Percentiles rank a stretch among this genome's conserved stretches.
phyloP scores from a whole-genome alignment of 2,797 vertebrate species.

The Parauchenoglanis ngamensis region DNA sequence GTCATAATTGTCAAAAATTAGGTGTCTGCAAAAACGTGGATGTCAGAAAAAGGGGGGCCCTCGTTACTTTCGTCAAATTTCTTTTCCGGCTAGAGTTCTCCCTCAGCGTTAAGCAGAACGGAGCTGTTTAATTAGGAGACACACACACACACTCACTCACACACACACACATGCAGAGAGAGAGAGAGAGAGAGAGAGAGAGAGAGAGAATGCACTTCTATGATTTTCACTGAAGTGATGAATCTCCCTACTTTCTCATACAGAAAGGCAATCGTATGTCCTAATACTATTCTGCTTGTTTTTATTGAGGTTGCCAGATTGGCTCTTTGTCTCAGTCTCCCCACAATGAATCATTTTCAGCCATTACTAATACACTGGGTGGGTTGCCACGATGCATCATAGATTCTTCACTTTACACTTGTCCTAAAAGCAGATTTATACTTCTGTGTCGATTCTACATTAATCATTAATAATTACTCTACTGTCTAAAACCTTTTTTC shows the following conservation, averaged over 20 bases:
- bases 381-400: constrained; percentile 28
- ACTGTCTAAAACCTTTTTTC: not conserved
- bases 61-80: constrained; percentile 52
- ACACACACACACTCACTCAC: constrained; percentile 31
- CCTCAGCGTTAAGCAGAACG: constrained; percentile 17
- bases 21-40: constrained; percentile 60
- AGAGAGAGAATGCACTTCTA: too few relatives aligned
- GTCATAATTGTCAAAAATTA: constrained; percentile 68
- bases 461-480: too few relatives aligned
- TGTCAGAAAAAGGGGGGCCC: constrained; percentile 55
- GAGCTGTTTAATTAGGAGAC: constrained; percentile 48
- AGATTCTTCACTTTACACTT: not conserved
- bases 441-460: too few relatives aligned
- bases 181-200: not conserved
- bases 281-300: not conserved
- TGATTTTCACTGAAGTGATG: constrained; percentile 19
- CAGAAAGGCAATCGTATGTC: not conserved
- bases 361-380: constrained; percentile 31
- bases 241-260: constrained; percentile 26
- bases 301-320: constrained; percentile 34
- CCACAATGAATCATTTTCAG: constrained; percentile 44
- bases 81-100: constrained; percentile 38
- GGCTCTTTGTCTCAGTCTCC: constrained; percentile 13
- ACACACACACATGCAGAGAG: not conserved
- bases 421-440: not conserved